phyloP scores from a whole-genome alignment of 1,140 invertebrate genomes.

The Rhyacophila brunnea region DNA sequence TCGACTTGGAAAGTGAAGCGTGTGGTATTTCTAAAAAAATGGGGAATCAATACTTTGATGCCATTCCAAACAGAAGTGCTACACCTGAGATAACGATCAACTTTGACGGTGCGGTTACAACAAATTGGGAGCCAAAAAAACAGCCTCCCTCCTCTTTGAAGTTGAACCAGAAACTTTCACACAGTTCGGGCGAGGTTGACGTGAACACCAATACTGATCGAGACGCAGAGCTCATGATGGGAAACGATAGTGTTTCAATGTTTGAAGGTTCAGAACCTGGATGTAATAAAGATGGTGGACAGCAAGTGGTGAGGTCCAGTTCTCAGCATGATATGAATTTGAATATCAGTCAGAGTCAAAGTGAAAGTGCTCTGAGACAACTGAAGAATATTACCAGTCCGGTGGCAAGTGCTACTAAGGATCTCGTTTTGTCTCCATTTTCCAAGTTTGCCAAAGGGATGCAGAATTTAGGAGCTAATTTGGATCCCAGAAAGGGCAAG shows the following conservation, averaged over 20 bases:
- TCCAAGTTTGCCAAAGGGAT: constrained; percentile 82
- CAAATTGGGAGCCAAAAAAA: constrained; percentile 39
- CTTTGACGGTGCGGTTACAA: constrained; percentile 34
- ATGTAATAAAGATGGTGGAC: constrained; percentile 1
- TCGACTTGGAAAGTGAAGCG: constrained; percentile 41
- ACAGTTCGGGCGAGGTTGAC: constrained; percentile 68
- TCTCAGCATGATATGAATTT: constrained; percentile 64
- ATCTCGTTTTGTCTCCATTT: constrained; percentile 71
- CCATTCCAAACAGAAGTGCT: constrained; percentile 43
- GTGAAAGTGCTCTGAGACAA: constrained; percentile 72
- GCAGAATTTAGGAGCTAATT: constrained; percentile 78
- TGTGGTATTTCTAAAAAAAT: constrained; percentile 4
- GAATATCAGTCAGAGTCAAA: constrained; percentile 74
- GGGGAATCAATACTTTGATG: constrained; percentile 19
- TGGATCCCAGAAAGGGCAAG: constrained; percentile 77
- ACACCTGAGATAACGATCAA: constrained; percentile 68
- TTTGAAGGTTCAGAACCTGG: constrained; percentile 4
- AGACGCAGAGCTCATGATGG: constrained; percentile 29
- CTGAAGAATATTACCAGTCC: constrained; percentile 66
- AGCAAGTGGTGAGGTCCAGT: constrained; percentile 56
- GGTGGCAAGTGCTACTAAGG: constrained; percentile 63
- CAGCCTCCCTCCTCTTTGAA: constrained; percentile 55
- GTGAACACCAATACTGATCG: constrained; percentile 34
- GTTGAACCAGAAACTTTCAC: constrained; percentile 62
- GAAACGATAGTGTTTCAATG: neutral